Percentiles rank a stretch among this genome's conserved stretches.
These are phyloP conservation scores for Tachina fera DNA, from an alignment of 2,888 invertebrate genomes.

Conservation along the genomic window DNA sequence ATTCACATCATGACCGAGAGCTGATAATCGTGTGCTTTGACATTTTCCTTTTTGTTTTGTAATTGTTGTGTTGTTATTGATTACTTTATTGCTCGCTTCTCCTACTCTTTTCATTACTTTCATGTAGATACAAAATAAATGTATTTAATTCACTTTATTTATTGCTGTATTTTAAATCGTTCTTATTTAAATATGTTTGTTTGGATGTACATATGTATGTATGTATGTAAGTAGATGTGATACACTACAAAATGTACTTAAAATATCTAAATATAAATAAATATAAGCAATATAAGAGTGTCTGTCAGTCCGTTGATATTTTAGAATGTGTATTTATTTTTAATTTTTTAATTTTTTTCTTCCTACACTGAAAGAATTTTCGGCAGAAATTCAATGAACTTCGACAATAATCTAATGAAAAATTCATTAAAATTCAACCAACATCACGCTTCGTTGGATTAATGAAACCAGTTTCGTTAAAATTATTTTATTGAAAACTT, in stretches of 20 bases:
- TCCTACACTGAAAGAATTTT: no score
- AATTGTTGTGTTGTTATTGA: constrained; percentile 71
- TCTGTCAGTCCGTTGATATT: no score
- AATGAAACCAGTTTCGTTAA: no score
- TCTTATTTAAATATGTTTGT: background rate
- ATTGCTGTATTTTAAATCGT: constrained; percentile 48
- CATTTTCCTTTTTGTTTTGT: constrained; percentile 73
- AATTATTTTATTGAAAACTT: no score
- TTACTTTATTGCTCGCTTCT: constrained; percentile 62
- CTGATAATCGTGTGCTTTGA: constrained; percentile 73
- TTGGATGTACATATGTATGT: background rate
- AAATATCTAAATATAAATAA: background rate
- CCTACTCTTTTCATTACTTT: constrained; percentile 35
- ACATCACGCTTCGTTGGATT: no score
- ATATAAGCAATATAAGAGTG: no score
- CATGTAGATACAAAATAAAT: constrained; percentile 42
- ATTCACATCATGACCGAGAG: constrained; percentile 71
- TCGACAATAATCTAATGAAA: no score
- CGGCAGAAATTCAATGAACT: no score
- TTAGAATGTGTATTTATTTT: no score
- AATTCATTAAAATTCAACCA: no score
- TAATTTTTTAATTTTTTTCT: no score
- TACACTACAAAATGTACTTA: constrained; percentile 17
- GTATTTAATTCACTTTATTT: constrained; percentile 44
- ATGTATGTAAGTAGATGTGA: background rate